Percentiles rank a stretch among this genome's conserved stretches.
Evolutionary conservation across 2,113 vertebrate genomes (phyloP).

Genomic region (Plecturocebus donacophilus): DNA sequence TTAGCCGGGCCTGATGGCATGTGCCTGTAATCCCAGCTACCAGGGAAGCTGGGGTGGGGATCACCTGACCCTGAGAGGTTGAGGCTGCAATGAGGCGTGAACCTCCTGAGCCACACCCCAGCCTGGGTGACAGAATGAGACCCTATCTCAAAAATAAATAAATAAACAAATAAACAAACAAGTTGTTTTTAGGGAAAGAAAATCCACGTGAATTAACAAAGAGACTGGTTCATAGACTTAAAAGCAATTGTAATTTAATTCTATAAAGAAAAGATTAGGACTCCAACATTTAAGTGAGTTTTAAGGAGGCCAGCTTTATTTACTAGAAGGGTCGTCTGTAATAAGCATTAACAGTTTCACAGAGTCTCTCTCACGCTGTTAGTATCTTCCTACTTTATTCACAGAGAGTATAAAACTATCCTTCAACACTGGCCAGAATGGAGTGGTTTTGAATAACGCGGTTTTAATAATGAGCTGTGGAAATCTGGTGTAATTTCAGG

Average conservation of each 20-base stretch:
- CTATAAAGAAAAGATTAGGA: neutral
- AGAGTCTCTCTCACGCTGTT: neutral
- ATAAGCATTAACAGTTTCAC: neutral
- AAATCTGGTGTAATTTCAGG: neutral
- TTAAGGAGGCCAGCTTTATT: neutral
- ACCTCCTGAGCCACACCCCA: no score
- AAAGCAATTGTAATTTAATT: neutral
- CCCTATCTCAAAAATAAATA: no score
- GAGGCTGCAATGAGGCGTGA: no score
- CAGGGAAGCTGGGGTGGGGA: no score
- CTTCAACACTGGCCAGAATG: neutral
- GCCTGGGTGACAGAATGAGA: no score
- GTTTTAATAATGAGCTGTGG: neutral
- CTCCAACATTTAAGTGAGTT: neutral
- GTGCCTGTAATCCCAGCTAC: no score
- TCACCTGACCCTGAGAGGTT: no score
- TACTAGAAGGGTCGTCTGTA: neutral
- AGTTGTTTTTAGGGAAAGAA: conserved; percentile 20
- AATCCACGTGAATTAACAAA: conserved; percentile 10
- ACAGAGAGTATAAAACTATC: neutral
- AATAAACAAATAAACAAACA: no score
- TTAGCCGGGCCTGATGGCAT: no score
- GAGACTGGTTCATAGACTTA: conserved; percentile 20
- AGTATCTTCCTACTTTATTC: neutral
- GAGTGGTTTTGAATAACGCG: neutral